A percentile compares a stretch with the other conserved stretches of the same genome.
Conservation (phyloP, 2,113 vertebrate genomes). For the Elaphurus davidianus region DNA sequence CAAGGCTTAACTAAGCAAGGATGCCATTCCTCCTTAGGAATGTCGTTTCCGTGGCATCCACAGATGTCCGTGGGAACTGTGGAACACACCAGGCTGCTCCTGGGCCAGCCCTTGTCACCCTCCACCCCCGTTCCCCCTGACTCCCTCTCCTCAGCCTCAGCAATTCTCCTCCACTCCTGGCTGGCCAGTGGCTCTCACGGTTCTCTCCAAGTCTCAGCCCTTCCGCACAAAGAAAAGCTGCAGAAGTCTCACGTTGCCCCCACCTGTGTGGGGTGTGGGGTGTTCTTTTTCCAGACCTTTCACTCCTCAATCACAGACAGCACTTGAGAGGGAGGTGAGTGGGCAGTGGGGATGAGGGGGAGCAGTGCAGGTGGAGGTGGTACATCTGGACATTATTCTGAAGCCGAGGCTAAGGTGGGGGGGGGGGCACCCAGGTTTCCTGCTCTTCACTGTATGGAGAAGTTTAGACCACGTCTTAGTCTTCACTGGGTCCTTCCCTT, state of each 20-base stretch:
- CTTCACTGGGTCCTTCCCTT: neutral
- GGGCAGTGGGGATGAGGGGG: neutral
- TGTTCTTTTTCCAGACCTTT: neutral
- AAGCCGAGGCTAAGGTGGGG: neutral
- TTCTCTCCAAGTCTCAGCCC: neutral
- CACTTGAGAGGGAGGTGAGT: neutral
- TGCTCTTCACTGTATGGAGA: neutral
- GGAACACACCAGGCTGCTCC: neutral
- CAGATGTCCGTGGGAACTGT: neutral
- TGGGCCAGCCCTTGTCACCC: neutral
- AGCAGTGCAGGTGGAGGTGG: neutral
- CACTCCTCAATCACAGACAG: neutral
- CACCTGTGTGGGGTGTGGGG: too few species aligned
- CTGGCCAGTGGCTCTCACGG: neutral
- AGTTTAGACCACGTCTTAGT: neutral
- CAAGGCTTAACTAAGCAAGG: neutral
- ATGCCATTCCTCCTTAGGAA: neutral
- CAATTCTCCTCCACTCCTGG: neutral
- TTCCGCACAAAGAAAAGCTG: neutral
- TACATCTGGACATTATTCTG: neutral
- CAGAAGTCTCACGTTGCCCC: neutral
- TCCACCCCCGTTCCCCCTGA: neutral
- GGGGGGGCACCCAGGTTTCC: rapidly evolving
- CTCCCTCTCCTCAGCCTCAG: neutral
- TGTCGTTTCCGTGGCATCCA: neutral